Base-by-base conservation (phyloP, 1,140 invertebrate genomes). In the Nautilus pompilius region DNA sequence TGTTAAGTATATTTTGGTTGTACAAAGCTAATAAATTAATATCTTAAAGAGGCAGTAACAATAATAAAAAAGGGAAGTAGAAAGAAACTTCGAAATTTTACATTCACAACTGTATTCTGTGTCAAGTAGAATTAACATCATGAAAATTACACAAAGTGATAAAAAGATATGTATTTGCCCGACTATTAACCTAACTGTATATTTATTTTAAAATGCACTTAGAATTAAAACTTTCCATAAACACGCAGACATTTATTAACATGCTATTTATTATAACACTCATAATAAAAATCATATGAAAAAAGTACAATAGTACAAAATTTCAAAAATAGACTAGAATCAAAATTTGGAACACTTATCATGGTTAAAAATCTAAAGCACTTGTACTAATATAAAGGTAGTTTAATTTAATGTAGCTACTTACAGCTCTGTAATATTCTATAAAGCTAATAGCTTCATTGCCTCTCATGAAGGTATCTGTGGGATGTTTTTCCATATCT, bases 381-480 rank as follows among this genome's bases (percentile, higher is more conserved):
- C 32, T 1, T 55, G 13, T 34, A 33, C 20, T 41, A n/a, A 41
- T n/a, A 8, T 10, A 8, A 8, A 41, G 8, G 8, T n/a, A 41
- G 8, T 41, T n/a, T 10, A 10, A 54, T 54, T 54, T 54, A 28
- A 54, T 22, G 22, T 45, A 53, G 8, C 1, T 24, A 65, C 87
- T 65, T 24, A 79, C 70, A 10, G 84, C 83, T 66, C 86, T 79
- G 71, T 94, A 96, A 77, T 97, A 96, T 1, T 95, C 86, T 0
- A 87, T 64, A 65, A 90, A 91, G 0, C 87, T 82, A 0, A 91
- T 85, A 13, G 85, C 84, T 0, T 86, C 85, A 69, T 86, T 86
- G 29, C 84, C 84, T 26, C 85, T 84, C 3, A 81, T 86, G 48
- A 88, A 90, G 0, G 70, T 79, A 0, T 87, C 86, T 0, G 69